Base-by-base conservation (phyloP, 2,113 vertebrate genomes). In the Chaenocephalus aceratus region DNA sequence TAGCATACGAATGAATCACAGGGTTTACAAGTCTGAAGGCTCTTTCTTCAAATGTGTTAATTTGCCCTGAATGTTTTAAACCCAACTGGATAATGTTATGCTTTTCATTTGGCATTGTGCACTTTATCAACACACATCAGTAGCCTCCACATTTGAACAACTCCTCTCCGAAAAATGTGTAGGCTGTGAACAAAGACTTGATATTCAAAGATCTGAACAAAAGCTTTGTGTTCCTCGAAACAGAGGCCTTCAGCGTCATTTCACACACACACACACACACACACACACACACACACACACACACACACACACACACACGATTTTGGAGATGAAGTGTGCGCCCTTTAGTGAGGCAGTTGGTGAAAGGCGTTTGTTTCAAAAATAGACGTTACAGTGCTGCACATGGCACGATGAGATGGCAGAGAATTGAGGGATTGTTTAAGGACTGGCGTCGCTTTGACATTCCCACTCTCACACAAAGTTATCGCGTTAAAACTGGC, bases 351-450 rank as follows among this genome's bases (percentile, higher is more conserved):
- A 88, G 80, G 77, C 84, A 57, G 73, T 83, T 83, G 54, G 76
- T 81, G 68, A 87, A 87, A 79, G 76, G 79, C 84, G 88, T 92
- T 89, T 89, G 89, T 93, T 85, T 91, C 78, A 86, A 81, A 89
- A 89, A 91, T 91, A 91, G 84, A 85, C 67, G 82, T 86, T 80
- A 79, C 84, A 79, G 73, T 62, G 44, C 48, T 23, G 53, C 56
- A 68, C 53, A 74, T 64, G 78, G 46, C 90, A 85, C 45, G 73
- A 83, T 83, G 87, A 82, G 90, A 85, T 79, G 53, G 77, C 73
- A 57, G 84, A 81, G 75, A 80, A 80, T 57, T 34, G 66, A 80
- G 66, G 52, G 81, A 83, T 76, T 73, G 85, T 89, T 70, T 44
- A 86, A 82, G 73, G 80, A 69, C 65, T 46, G 53, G 77, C 86